phyloP scores from a whole-genome alignment of 53 echinoderm and acorn worm genomes.

The Echinometra lucunter region DNA sequence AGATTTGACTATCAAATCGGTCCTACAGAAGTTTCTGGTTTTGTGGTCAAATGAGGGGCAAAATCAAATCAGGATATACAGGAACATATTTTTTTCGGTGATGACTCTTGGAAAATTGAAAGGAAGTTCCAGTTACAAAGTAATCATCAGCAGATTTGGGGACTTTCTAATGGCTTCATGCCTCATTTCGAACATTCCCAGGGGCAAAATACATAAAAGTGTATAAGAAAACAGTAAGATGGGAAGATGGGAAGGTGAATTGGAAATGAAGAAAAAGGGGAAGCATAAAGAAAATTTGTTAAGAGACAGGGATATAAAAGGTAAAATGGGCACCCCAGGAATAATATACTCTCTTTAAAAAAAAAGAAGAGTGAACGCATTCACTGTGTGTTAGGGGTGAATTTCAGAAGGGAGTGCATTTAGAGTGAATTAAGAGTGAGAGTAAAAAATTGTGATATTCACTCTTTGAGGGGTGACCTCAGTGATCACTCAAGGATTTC shows the following conservation, averaged over 20 bases:
- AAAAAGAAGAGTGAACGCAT: no score
- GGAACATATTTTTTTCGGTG: background rate
- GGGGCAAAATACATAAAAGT: background rate
- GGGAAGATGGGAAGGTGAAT: background rate
- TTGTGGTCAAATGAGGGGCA: background rate
- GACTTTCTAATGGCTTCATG: slow-evolving; percentile 8
- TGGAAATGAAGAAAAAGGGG: background rate
- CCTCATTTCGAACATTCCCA: slow-evolving; percentile 31
- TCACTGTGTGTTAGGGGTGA: no score
- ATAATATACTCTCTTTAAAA: no score
- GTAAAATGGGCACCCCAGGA: no score
- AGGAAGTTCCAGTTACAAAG: slow-evolving; percentile 41
- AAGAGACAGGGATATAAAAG: background rate
- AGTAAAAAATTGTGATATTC: no score
- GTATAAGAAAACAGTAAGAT: background rate
- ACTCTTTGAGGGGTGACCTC: no score
- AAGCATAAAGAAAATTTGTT: background rate
- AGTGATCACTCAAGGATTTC: no score
- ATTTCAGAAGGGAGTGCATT: no score
- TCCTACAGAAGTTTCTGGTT: background rate
- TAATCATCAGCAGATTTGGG: slow-evolving; percentile 23
- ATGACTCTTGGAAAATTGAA: background rate
- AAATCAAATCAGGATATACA: background rate
- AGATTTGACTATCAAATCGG: background rate
- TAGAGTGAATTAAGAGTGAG: no score